Percentiles rank a stretch among this genome's conserved stretches.
phyloP scores from a whole-genome alignment of 2,888 invertebrate genomes.

The Polydrusus cervinus region DNA sequence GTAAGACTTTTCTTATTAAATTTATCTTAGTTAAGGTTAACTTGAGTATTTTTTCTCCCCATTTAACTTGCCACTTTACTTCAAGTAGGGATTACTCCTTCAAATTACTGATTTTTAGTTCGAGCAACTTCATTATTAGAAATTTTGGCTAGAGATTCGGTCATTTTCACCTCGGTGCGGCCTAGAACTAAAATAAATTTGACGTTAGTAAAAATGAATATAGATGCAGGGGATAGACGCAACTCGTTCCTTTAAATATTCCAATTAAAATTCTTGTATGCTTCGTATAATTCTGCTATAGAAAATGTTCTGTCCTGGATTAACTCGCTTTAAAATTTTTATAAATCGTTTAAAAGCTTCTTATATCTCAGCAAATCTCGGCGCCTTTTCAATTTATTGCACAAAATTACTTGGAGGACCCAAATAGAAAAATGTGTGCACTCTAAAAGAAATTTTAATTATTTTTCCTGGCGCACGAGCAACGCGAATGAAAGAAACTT shows the following conservation, averaged over 20 bases:
- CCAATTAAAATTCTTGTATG: constrained; percentile 25
- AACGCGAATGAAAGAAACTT: constrained; percentile 72
- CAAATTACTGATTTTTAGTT: no score
- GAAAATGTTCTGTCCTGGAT: constrained; percentile 20
- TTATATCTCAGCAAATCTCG: constrained; percentile 48
- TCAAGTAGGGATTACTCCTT: no score
- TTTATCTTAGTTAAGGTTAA: no score
- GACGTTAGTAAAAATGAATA: no score
- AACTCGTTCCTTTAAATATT: not conserved
- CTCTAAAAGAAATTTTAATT: constrained; percentile 52
- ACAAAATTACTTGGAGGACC: constrained; percentile 39
- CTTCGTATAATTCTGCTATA: constrained; percentile 24
- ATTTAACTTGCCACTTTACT: no score
- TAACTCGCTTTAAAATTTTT: constrained; percentile 40
- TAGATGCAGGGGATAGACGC: no score
- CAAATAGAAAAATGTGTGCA: constrained; percentile 40
- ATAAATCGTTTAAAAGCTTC: constrained; percentile 48
- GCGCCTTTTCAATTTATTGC: constrained; percentile 49
- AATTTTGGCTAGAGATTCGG: no score
- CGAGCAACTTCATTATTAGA: no score
- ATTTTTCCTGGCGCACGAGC: constrained; percentile 37
- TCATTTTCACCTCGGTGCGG: no score
- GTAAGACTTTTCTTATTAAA: no score
- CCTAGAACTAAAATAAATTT: no score
- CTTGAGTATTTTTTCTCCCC: no score